Base-by-base conservation (phyloP, 1,140 invertebrate genomes). In the Pristionchus pacificus region DNA sequence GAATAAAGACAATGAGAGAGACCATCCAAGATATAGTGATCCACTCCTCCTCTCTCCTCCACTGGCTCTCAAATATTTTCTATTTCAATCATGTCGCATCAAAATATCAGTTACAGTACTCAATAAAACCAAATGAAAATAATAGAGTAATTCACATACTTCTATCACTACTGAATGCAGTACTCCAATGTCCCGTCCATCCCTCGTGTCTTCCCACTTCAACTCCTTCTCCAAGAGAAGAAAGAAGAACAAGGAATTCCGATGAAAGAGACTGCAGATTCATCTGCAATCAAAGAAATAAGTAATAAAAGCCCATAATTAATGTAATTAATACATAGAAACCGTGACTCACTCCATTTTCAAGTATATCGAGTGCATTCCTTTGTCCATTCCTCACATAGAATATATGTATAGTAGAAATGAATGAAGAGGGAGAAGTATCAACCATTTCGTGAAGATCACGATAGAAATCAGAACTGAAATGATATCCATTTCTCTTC, bases 321-420 rank as follows among this genome's bases (percentile, higher is more conserved):
- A 33, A 85, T 87, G 83, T 87, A n/a, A n/a, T n/a, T n/a, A n/a
- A n/a, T n/a, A n/a, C n/a, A n/a, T n/a, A n/a, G n/a, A n/a, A n/a
- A n/a, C n/a, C n/a, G n/a, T n/a, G n/a, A n/a, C n/a, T n/a, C n/a
- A 91, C 88, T 81, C 89, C 90, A 87, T 96, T 97, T 24, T 87
- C 86, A 15, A 97, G 86, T 73, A 97, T 94, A 72, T 95, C 91
- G 60, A 88, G 84, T 0, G 89, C 86, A 63, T 84, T 85, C 71
- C 88, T 89, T 85, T 97, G 93, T 0, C 91, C 91, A 59, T 91
- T 88, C 83, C 91, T 90, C 0, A 94, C 92, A 84, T 97, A 98
- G 86, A 97, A 96, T 72, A 97, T 88, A 84, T 96, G 93, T 74
- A 92, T 92, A 0, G 95, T 97, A 82, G 97, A 93, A 79, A 90